Base-by-base conservation (phyloP, 2,113 vertebrate species). In the Paracanthobrama guichenoti region DNA sequence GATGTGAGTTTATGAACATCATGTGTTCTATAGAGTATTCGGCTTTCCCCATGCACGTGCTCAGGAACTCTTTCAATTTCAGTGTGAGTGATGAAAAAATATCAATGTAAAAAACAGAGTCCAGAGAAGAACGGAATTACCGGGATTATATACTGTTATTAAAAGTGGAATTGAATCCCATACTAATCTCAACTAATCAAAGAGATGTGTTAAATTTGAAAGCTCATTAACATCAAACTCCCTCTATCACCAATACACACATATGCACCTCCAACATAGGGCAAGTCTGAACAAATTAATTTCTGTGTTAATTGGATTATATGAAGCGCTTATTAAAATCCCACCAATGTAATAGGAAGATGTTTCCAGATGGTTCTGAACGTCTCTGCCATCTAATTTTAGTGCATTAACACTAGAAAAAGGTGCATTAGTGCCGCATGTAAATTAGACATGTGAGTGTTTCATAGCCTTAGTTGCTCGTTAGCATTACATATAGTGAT, bases 401-500 rank as follows among this genome's bases (percentile, higher is more conserved):
- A 64, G 81, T 50, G 31, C 48, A 77, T 86, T 69, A 76, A 39
- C n/a, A 48, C 39, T 62, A 62, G 53, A 57, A 72, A 39, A 79
- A 66, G 31, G n/a, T 31, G n/a, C 59, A 79, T 62, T 74, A 62
- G 67, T 46, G n/a, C 18, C 1, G 64, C 71, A 66, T 75, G 67
- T 71, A 84, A 73, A 84, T 88, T 81, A 88, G 64, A n/a, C 22
- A n/a, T 42, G 16, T 18, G 14, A 75, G 57, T n/a, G 6, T 83
- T 64, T 50, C 26, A 26, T 42, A 31, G 24, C 14, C 8, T 24
- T 8, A 24, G 44, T 78, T 2, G 13, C 35, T 55, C 31, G 26
- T 84, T 77, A 24, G 14, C 46, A 84, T 84, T 14, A 26, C 76
- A 39, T 39, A 80, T 39, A 80, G 7, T 10, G 5, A 79, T 6